These are phyloP conservation scores for Drosophila rubida DNA, from an alignment of 2,888 invertebrate species.

Conservation along the genomic window DNA sequence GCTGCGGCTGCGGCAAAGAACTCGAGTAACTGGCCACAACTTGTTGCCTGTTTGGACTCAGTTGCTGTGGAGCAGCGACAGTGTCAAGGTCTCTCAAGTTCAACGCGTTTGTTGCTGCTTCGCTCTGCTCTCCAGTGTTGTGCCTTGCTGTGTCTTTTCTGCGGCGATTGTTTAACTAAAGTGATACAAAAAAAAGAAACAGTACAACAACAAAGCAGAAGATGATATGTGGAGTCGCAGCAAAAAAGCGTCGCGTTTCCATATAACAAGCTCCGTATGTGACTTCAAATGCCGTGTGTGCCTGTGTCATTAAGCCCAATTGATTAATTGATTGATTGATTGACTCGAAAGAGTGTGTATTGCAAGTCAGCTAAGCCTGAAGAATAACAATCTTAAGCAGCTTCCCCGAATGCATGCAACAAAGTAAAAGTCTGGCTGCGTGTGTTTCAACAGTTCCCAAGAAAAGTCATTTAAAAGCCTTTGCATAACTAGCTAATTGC, in stretches of 20 bases:
- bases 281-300: constrained; percentile 29
- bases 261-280: constrained; percentile 35
- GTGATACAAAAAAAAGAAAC: constrained; percentile 7
- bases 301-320: constrained; percentile 49
- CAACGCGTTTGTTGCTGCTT: constrained; percentile 62
- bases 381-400: constrained; percentile 30
- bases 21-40: constrained; percentile 65
- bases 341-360: neutral
- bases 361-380: constrained; percentile 31
- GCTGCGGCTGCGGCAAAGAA: constrained; percentile 79
- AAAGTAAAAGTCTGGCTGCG: neutral
- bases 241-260: constrained; percentile 40
- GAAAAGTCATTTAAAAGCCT: constrained; percentile 3
- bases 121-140: constrained; percentile 8
- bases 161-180: constrained; percentile 34
- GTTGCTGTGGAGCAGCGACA: constrained; percentile 85
- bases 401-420: constrained; percentile 33
- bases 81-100: constrained; percentile 85
- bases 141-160: constrained; percentile 8
- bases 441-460: constrained; percentile 4
- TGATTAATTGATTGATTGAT: constrained; percentile 43
- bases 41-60: constrained; percentile 73
- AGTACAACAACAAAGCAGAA: constrained; percentile 7
- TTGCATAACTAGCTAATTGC: constrained; percentile 30
- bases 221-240: constrained; percentile 29